A percentile compares a stretch with the other conserved stretches of the same genome.
Conservation (phyloP, 1,140 invertebrate species). For the Ceratoteleas bidentatus region DNA sequence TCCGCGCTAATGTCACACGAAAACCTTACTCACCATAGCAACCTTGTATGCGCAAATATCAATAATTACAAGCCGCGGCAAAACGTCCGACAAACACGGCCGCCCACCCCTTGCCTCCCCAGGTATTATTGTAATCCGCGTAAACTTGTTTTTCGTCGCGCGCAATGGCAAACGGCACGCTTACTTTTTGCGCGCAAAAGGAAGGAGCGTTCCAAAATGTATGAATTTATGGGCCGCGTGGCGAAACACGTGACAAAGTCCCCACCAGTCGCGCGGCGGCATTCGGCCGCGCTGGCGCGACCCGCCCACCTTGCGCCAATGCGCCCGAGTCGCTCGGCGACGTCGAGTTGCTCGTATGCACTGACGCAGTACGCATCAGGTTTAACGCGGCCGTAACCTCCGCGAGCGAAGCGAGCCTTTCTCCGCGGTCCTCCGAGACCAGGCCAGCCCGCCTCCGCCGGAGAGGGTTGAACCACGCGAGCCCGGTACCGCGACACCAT, state of each 20-base stretch:
- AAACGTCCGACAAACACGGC: constrained; percentile 8
- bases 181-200: constrained; percentile 37
- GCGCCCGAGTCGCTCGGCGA: constrained; percentile 64
- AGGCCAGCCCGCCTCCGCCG: constrained; percentile 76
- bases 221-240: constrained; percentile 73
- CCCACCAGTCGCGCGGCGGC: constrained; percentile 62
- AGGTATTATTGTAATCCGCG: constrained; percentile 36
- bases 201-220: constrained; percentile 30
- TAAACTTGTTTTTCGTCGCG: constrained; percentile 36
- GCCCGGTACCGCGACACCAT: constrained; percentile 75
- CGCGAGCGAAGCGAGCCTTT: constrained; percentile 56
- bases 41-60: constrained; percentile 1
- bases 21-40: constrained; percentile 7
- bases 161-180: constrained; percentile 23
- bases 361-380: constrained; percentile 70
- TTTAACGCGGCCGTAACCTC: constrained; percentile 70
- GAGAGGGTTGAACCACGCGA: constrained; percentile 75
- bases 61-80: constrained; percentile 22
- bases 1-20: neutral
- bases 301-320: constrained; percentile 72
- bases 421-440: constrained; percentile 60
- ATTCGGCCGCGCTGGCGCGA: constrained; percentile 68
- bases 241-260: constrained; percentile 76
- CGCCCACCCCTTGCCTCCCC: neutral
- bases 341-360: constrained; percentile 70